Evolutionary conservation across 2,888 invertebrate genomes (phyloP), one percentile per base, ranked within the genome.

Genomic region (Thysanoteuthis rhombus): DNA sequence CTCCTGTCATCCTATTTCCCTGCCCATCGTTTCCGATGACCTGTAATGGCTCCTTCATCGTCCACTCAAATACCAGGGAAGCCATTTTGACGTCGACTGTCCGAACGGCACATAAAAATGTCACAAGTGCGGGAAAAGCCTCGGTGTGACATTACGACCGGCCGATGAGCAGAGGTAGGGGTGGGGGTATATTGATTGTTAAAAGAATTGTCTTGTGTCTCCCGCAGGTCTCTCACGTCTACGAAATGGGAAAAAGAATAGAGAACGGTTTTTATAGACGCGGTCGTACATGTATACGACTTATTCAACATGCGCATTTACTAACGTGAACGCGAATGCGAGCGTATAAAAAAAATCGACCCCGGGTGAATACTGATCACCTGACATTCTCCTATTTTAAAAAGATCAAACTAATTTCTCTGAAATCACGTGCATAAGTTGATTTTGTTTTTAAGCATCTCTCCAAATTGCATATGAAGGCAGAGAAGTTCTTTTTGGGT

Each of bases 1-100:
- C n/a, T 75, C n/a, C 75, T 75, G 75, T 10, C 75, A n/a, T 75
- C n/a, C 36, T 75, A 75, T 75, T 75, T 75, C 75, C 75, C 75
- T 75, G 75, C 75, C 75, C n/a, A n/a, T n/a, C n/a, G 75, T 75
- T 75, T 75, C 75, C 75, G n/a, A 75, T 75, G 75, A 75, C 75
- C 75, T 75, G 75, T 75, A 75, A 75, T 75, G 75, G n/a, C n/a
- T 16, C 3, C 16, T n/a, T n/a, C n/a, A n/a, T 58, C n/a, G 75
- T 75, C 75, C 75, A 75, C 75, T 75, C 75, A 75, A 75, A 75
- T 75, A n/a, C n/a, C 75, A 75, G n/a, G n/a, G 75, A 75, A n/a
- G 75, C 75, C 75, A 75, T 75, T 75, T 75, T 75, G 75, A 75
- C 75, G 75, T n/a, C 12, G n/a, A 36, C 75, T 75, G 75, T 75